Evolutionary conservation across 64 coral and sea anemone genomes (phyloP).

Genomic region (Porites australiensis): DNA sequence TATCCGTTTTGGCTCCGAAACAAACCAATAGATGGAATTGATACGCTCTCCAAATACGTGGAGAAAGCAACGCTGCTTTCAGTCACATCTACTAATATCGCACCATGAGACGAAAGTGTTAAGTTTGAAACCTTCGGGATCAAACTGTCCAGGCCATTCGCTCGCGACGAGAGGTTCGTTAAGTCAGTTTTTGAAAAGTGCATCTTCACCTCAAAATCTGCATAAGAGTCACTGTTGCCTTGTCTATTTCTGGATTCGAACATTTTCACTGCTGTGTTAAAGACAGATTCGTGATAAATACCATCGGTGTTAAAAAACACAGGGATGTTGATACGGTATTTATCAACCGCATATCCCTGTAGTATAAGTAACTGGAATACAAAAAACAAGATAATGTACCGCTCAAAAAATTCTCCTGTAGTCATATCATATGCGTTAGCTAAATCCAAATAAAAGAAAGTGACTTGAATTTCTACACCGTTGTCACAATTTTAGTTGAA

Average conservation of each 20-base stretch:
- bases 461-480: neutral
- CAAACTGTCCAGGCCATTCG: neutral
- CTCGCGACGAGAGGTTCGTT: neutral
- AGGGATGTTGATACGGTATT: constrained; percentile 21
- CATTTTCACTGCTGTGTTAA: constrained; percentile 11
- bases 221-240: neutral
- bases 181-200: constrained; percentile 30
- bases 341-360: neutral
- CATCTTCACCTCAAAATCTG: neutral
- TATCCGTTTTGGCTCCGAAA: constrained; percentile 12
- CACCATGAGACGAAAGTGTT: neutral
- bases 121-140: neutral
- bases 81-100: constrained; percentile 28
- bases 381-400: neutral
- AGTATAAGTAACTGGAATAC: neutral
- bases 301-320: constrained; percentile 40
- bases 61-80: neutral
- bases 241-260: neutral
- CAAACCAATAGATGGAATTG: constrained; percentile 7
- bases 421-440: neutral
- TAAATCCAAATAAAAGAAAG: too few species aligned
- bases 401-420: neutral
- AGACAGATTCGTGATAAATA: constrained; percentile 18
- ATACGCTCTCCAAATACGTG: neutral
- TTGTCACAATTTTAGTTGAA: neutral